phyloP scores from a whole-genome alignment of 2,888 invertebrate species.

The Clunio marinus region DNA sequence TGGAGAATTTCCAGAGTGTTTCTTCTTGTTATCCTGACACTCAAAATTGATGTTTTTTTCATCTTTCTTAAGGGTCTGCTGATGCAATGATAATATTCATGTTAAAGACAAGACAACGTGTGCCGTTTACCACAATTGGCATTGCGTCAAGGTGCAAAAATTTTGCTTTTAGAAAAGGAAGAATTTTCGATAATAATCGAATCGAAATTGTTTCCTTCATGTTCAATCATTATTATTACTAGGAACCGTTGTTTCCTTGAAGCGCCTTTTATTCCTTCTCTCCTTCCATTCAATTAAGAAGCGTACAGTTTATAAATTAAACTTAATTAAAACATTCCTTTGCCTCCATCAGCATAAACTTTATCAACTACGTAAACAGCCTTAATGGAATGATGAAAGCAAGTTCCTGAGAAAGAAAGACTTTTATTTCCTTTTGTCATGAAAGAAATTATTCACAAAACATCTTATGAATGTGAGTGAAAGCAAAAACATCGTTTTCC shows the following conservation, averaged over 20 bases:
- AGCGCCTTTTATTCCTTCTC: not conserved
- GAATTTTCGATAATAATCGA: not conserved
- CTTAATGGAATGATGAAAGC: conserved; percentile 16
- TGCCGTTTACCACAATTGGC: not conserved
- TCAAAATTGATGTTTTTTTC: conserved; percentile 19
- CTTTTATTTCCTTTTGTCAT: conserved; percentile 15
- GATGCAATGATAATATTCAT: conserved; percentile 28
- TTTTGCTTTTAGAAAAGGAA: not conserved
- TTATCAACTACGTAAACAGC: conserved; percentile 16
- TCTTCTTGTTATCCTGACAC: not conserved
- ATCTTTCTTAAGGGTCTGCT: not conserved
- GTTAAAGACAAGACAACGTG: not conserved
- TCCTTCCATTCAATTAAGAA: conserved; percentile 17
- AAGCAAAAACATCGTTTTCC: too few relatives aligned
- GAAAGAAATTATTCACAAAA: not conserved
- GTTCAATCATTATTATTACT: too few relatives aligned
- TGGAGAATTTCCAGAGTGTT: conserved; percentile 7
- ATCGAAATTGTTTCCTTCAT: too few relatives aligned
- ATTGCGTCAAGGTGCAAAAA: not conserved
- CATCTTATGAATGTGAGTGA: not conserved
- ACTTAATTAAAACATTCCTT: conserved; percentile 14
- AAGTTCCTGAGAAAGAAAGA: conserved; percentile 1
- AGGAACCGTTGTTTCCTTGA: too few relatives aligned
- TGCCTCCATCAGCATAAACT: conserved; percentile 3
- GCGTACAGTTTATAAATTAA: conserved; percentile 11